Percentiles rank a stretch among this genome's conserved stretches.
phyloP scores from a whole-genome alignment of 2,888 invertebrate species.

The Carpatolechia fugitivella region DNA sequence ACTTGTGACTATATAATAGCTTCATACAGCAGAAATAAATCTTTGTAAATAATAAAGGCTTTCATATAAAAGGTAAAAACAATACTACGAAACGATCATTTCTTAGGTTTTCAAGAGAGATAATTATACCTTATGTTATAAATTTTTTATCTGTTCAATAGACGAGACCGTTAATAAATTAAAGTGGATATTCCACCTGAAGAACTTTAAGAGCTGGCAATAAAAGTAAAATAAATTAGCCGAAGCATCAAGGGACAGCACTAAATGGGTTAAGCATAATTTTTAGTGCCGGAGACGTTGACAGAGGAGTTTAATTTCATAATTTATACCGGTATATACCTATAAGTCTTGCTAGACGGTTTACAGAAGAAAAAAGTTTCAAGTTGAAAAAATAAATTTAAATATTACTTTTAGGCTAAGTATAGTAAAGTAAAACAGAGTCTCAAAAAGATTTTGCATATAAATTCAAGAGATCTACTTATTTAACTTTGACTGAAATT shows the following conservation, averaged over 20 bases:
- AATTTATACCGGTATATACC: constrained; percentile 17
- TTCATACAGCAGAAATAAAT: no score
- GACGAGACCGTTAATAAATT: neutral
- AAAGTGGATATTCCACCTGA: constrained; percentile 8
- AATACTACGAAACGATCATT: no score
- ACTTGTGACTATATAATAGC: no score
- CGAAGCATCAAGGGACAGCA: constrained; percentile 37
- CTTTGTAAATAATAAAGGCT: no score
- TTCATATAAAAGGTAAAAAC: no score
- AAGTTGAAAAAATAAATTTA: constrained; percentile 11
- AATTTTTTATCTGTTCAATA: neutral
- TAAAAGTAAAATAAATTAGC: constrained; percentile 44
- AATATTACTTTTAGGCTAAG: constrained; percentile 11
- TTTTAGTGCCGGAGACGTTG: constrained; percentile 42
- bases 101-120: no score
- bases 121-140: neutral
- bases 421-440: no score
- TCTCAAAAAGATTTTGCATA: neutral
- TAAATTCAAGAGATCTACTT: neutral
- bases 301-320: constrained; percentile 44
- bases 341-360: no score
- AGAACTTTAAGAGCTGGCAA: constrained; percentile 32
- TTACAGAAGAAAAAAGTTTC: constrained; percentile 11
- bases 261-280: constrained; percentile 46
- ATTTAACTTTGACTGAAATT: neutral